Conservation (phyloP, 2,888 invertebrate species). For the Physocephala rufipes region DNA sequence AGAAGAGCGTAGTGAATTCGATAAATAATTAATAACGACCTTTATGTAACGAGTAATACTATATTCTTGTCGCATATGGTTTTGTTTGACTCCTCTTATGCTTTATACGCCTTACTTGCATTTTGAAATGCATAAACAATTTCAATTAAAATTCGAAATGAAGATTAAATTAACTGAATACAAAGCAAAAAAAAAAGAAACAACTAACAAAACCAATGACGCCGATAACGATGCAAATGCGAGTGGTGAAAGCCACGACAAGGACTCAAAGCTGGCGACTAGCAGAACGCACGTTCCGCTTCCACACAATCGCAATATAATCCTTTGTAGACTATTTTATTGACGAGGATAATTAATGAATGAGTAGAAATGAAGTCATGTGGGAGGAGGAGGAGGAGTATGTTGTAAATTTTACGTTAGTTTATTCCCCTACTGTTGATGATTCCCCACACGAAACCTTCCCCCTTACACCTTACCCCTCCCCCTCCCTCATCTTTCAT, state of each 20-base stretch:
- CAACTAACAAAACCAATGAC: not conserved
- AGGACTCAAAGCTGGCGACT: not conserved
- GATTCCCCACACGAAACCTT: too few species aligned
- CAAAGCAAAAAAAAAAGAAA: too few species aligned
- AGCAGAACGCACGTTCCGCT: not conserved
- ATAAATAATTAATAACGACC: constrained; percentile 36
- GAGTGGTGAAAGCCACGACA: not conserved
- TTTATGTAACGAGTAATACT: not conserved
- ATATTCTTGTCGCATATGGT: constrained; percentile 7
- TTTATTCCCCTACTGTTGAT: too few species aligned
- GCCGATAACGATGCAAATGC: not conserved
- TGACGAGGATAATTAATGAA: too few species aligned
- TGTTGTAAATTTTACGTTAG: too few species aligned
- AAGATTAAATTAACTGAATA: constrained; percentile 24
- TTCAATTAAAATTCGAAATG: constrained; percentile 24
- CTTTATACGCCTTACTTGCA: not conserved
- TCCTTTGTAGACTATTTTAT: too few species aligned
- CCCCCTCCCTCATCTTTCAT: too few species aligned
- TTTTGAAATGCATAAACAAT: constrained; percentile 14
- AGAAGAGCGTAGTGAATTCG: constrained; percentile 16
- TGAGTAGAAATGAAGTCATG: too few species aligned
- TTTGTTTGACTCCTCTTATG: too few species aligned
- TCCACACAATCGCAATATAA: not conserved
- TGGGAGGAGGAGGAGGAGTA: too few species aligned
- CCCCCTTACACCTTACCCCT: too few species aligned